Percentiles rank a stretch among this genome's conserved stretches.
Conservation (phyloP, 2,888 invertebrate species). For the Lycia hirtaria region DNA sequence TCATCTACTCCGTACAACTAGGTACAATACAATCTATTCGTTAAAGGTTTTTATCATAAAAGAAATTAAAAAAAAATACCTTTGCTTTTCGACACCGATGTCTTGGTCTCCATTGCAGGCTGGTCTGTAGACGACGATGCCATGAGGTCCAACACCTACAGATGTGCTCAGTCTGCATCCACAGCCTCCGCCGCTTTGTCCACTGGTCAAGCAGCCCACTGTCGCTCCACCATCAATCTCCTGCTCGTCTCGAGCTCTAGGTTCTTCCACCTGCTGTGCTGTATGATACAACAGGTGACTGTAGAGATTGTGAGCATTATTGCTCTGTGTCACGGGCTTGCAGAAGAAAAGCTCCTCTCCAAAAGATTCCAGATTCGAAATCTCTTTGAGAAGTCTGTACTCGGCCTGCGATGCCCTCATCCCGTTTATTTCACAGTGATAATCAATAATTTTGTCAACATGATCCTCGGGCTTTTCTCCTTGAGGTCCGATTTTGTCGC, state of each 20-base stretch:
- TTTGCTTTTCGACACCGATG: slow-evolving; percentile 87
- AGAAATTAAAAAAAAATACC: slow-evolving; percentile 55
- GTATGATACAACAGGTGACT: slow-evolving; percentile 88
- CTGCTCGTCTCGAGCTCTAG: slow-evolving; percentile 72
- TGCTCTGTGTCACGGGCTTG: slow-evolving; percentile 84
- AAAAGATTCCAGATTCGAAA: slow-evolving; percentile 91
- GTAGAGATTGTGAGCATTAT: slow-evolving; percentile 90
- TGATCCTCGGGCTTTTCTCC: slow-evolving; percentile 87
- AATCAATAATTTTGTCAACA: slow-evolving; percentile 86
- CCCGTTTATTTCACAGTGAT: slow-evolving; percentile 86
- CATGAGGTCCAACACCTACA: slow-evolving; percentile 93
- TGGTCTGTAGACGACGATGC: slow-evolving; percentile 89
- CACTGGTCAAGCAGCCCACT: slow-evolving; percentile 75
- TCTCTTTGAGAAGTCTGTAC: slow-evolving; percentile 93
- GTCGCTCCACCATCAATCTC: slow-evolving; percentile 79
- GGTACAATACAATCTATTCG: no score
- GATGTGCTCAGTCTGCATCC: slow-evolving; percentile 79
- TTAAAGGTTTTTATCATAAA: no score
- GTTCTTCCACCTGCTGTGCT: slow-evolving; percentile 84
- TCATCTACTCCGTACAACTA: no score
- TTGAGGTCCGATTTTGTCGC: slow-evolving; percentile 86
- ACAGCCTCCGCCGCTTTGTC: slow-evolving; percentile 74
- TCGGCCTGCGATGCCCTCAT: slow-evolving; percentile 92
- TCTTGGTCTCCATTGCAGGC: slow-evolving; percentile 84
- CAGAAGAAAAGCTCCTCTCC: slow-evolving; percentile 94